phyloP scores from a whole-genome alignment of 2,888 invertebrate species.

The Drosophila greeni region DNA sequence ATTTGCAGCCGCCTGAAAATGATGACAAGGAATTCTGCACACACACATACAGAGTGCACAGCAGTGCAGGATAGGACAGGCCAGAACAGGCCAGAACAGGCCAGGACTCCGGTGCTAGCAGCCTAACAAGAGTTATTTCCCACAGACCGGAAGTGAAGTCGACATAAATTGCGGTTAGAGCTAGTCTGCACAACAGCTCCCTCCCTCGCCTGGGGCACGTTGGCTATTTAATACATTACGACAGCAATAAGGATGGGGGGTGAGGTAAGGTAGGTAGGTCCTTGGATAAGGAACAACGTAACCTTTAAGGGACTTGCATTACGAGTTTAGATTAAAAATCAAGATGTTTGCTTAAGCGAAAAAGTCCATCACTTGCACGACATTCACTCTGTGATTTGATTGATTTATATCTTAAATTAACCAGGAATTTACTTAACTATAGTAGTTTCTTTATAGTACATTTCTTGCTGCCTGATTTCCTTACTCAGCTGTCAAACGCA shows the following conservation, averaged over 20 bases:
- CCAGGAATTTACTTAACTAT: not conserved
- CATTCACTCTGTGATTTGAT: slow-evolving; percentile 8
- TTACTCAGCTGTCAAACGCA: slow-evolving; percentile 4
- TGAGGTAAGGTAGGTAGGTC: not conserved
- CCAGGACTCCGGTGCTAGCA: slow-evolving; percentile 27
- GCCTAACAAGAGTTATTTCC: slow-evolving; percentile 67
- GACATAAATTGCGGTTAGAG: slow-evolving; percentile 71
- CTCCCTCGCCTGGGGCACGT: slow-evolving; percentile 10
- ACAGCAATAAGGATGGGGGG: slow-evolving; percentile 19
- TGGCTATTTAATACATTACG: slow-evolving; percentile 42
- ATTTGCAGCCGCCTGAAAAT: slow-evolving; percentile 66
- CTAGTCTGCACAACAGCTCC: slow-evolving; percentile 41
- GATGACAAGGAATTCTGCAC: slow-evolving; percentile 68
- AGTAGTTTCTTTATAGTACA: not conserved
- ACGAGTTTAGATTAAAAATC: slow-evolving; percentile 2
- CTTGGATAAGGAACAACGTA: not conserved
- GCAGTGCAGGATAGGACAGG: not conserved
- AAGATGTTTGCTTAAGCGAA: slow-evolving; percentile 4
- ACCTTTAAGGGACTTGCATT: not conserved
- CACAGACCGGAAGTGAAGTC: slow-evolving; percentile 72
- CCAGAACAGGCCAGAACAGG: not conserved
- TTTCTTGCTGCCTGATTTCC: no score
- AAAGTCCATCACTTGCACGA: not conserved
- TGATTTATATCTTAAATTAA: slow-evolving; percentile 8
- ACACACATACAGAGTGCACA: slow-evolving; percentile 23